Evolutionary conservation across 1,140 invertebrate species (phyloP).

Genomic region (Diuraphis noxia): DNA sequence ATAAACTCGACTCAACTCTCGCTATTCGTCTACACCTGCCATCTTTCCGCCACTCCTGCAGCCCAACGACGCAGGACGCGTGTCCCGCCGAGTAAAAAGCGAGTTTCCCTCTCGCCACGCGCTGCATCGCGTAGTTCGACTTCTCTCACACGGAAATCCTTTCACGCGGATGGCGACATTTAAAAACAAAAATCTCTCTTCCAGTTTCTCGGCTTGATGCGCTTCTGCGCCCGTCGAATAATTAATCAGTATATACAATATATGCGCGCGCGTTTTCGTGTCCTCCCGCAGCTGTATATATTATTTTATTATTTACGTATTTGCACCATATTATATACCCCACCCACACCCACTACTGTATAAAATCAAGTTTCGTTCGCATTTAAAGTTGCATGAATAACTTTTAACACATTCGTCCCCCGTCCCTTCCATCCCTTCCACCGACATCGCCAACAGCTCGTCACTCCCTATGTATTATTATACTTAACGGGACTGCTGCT

Average conservation of each 20-base stretch:
- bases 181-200: slow-evolving; percentile 45
- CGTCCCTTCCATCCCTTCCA: not conserved
- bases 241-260: slow-evolving; percentile 41
- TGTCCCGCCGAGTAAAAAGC: not conserved
- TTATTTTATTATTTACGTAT: not conserved
- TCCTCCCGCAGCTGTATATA: not conserved
- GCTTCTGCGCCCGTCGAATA: slow-evolving; percentile 34
- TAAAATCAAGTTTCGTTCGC: slow-evolving; percentile 51
- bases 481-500: not conserved
- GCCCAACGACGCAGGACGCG: not conserved
- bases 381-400: slow-evolving; percentile 48
- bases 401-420: slow-evolving; percentile 36
- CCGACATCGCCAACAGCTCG: not conserved
- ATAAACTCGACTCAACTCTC: not conserved
- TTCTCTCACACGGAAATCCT: slow-evolving; percentile 41
- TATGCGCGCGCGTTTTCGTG: not conserved
- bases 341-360: too few species aligned
- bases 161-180: slow-evolving; percentile 42
- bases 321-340: not conserved
- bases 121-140: slow-evolving; percentile 7
- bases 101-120: not conserved
- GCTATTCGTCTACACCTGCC: not conserved
- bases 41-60: not conserved
- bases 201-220: slow-evolving; percentile 39
- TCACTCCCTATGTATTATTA: not conserved